These are phyloP conservation scores for Chaetoderma sp. DNA, from an alignment of 2,888 invertebrate genomes.

Conservation along the genomic window DNA sequence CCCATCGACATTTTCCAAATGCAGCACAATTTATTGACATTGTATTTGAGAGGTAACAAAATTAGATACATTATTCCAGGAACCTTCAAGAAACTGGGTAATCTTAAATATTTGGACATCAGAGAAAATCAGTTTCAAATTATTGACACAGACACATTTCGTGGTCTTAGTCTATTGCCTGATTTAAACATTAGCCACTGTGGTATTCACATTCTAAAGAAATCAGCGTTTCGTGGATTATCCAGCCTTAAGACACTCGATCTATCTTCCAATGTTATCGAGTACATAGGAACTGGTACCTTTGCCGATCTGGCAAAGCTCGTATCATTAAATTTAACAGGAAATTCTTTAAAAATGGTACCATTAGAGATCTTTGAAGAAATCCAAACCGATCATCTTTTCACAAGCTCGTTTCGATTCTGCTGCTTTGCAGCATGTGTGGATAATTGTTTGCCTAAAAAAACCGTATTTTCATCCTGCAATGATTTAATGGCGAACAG, in stretches of 20 bases:
- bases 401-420: neutral
- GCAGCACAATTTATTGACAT: neutral
- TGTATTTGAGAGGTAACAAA: neutral
- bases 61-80: neutral
- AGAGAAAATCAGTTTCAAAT: neutral
- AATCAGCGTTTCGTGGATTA: neutral
- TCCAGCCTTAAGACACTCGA: conserved; percentile 17
- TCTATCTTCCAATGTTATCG: conserved; percentile 28
- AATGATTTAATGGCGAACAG: conserved; percentile 42
- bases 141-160: neutral
- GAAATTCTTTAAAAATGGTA: neutral
- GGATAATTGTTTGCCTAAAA: conserved; percentile 36
- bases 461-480: conserved; percentile 44
- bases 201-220: neutral
- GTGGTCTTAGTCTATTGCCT: neutral
- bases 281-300: conserved; percentile 17
- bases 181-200: neutral
- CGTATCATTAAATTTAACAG: conserved; percentile 2
- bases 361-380: neutral
- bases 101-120: neutral
- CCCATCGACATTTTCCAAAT: neutral
- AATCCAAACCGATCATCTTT: neutral
- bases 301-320: conserved; percentile 11
- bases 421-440: conserved; percentile 18
- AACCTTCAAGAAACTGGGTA: neutral